Percentiles rank a stretch among this genome's conserved stretches.
Conservation (phyloP, 2,113 vertebrate species). For the Eudyptes chrysolophus region DNA sequence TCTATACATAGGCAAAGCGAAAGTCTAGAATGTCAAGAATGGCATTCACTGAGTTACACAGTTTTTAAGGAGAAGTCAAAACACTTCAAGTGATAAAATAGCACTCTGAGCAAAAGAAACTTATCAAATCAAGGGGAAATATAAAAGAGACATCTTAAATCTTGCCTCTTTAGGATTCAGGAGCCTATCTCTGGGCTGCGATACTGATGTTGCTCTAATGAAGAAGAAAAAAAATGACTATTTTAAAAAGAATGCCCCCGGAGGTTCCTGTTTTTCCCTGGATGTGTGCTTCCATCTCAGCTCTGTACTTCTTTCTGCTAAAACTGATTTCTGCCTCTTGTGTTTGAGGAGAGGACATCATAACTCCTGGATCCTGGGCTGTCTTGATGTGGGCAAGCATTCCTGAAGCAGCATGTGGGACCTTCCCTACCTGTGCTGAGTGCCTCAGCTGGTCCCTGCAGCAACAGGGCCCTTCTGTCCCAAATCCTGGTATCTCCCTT, state of each 20-base stretch:
- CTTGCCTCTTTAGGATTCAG: not conserved
- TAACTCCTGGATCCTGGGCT: not conserved
- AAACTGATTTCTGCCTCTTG: not conserved
- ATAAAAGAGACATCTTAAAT: not conserved
- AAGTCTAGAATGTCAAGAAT: not conserved
- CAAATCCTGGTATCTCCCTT: not conserved
- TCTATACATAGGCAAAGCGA: not conserved
- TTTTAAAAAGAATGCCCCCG: not conserved
- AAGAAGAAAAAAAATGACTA: not conserved
- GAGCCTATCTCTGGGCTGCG: not conserved
- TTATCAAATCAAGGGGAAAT: not conserved
- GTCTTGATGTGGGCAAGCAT: not conserved
- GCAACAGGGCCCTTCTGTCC: not conserved
- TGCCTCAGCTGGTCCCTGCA: not conserved
- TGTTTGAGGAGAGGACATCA: not conserved
- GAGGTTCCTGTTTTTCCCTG: not conserved
- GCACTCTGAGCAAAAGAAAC: not conserved
- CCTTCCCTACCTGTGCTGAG: not conserved
- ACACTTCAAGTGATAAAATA: not conserved
- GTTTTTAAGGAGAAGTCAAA: not conserved
- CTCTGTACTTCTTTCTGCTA: not conserved
- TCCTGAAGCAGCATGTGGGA: not conserved
- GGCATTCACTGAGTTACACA: not conserved
- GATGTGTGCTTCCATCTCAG: not conserved
- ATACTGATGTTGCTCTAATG: not conserved